Evolutionary conservation across 2,113 vertebrate genomes (phyloP), one percentile per base, ranked within the genome.

Genomic region (Origma solitaria): DNA sequence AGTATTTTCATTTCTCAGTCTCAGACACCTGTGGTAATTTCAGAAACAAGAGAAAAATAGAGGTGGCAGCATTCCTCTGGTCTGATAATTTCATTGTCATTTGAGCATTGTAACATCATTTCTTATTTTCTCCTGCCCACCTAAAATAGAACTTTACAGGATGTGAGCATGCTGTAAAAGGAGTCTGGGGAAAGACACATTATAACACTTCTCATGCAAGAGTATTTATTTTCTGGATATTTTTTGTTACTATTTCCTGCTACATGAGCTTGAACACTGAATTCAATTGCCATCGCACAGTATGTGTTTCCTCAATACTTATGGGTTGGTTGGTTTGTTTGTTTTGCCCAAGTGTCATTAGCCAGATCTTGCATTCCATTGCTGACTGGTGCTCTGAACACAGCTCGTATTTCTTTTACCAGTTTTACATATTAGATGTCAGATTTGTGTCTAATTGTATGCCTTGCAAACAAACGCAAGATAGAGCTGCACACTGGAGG

Each of bases 81-180:
- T 60, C 44, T 17, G 54, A 37, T 37, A 10, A 65, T 40, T 79
- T 65, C 37, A 35, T 16, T 80, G 57, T 61, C 20, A 17, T 70
- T 58, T 58, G 3, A 89, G 44, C 15, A 47, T 1, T 44, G 30
- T 44, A 66, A 57, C 24, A 64, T 81, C 7, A 38, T 62, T 57
- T 51, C 71, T 88, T 88, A n/a, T 57, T 89, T 76, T 86, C n/a
- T 86, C 42, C 57, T 60, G 44, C 42, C 28, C 53, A 78, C 47
- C 53, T 79, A 15, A 45, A 78, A 38, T 2, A 77, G 33, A 84
- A 25, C 11, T 62, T 84, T 61, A 62, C 15, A n/a, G 70, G 40
- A 45, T 30, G 23, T 7, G 30, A 81, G 49, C 11, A 13, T 5
- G 5, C 38, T 16, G 3, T 30, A 61, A 82, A 95, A 75, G 14